These are phyloP conservation scores for Patiria pectinifera DNA, from an alignment of 53 echinoderm and acorn worm genomes.

Conservation along the genomic window DNA sequence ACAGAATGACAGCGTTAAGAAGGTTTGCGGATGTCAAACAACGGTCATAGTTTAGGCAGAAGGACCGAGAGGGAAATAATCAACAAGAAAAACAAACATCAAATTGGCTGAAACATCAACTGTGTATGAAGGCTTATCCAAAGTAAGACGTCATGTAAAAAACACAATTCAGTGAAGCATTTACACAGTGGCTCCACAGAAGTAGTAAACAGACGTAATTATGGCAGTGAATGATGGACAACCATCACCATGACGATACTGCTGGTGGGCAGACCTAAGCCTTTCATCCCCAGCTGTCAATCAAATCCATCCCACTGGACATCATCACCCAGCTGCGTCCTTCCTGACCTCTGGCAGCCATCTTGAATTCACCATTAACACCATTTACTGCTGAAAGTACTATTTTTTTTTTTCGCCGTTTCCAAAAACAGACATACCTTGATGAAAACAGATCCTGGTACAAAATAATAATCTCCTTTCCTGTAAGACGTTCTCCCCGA, in stretches of 20 bases:
- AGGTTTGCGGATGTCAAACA: neutral
- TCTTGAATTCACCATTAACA: neutral
- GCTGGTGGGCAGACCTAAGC: neutral
- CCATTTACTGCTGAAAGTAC: neutral
- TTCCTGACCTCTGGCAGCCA: slow-evolving; percentile 13
- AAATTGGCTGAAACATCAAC: too few relatives aligned
- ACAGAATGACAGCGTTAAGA: neutral
- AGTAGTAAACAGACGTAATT: neutral
- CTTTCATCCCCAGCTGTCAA: slow-evolving; percentile 38
- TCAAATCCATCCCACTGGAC: slow-evolving; percentile 47
- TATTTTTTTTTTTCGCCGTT: neutral
- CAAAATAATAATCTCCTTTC: slow-evolving; percentile 22
- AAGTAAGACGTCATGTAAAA: neutral
- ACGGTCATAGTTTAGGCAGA: neutral
- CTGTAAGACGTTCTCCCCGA: neutral
- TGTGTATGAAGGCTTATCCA: too few relatives aligned
- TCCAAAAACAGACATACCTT: slow-evolving; percentile 40
- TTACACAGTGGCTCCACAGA: neutral
- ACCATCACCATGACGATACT: slow-evolving; percentile 22
- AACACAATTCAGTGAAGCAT: neutral
- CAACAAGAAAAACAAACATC: too few relatives aligned
- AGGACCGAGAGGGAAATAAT: neutral
- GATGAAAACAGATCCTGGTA: slow-evolving; percentile 28
- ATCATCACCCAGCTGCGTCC: slow-evolving; percentile 11
- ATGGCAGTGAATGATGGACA: slow-evolving; percentile 12